Evolutionary conservation across 1,140 invertebrate species (phyloP), one percentile per base, ranked within the genome.

Genomic region (Pseudomyrmex dendroicus): DNA sequence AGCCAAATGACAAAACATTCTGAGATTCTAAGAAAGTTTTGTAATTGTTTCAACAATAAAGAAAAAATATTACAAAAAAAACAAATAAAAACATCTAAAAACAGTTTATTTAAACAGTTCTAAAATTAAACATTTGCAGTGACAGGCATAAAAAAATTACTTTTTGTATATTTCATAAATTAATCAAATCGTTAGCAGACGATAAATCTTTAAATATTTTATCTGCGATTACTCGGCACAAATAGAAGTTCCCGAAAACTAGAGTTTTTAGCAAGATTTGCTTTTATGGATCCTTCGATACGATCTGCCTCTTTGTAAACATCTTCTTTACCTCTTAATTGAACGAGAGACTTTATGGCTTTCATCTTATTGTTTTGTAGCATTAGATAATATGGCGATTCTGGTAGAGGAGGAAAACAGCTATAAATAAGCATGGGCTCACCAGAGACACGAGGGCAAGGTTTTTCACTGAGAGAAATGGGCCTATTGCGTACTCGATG

Each of bases 311-410:
- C 96, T 64, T 95, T 95, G 74, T 94, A 92, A 15, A 96, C 95
- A 87, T 96, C 95, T 52, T 87, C 90, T 73, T 89, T 93, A 2
- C 95, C 96, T 72, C 96, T 93, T 0, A 97, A 93, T 86, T 93
- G 94, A 78, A 94, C 92, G 46, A 97, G 90, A 1, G 95, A 95
- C 67, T 93, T 92, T 54, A 95, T 93, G 0, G 97, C 97, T 74
- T 95, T 94, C n/a, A 95, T 92, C 9, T 93, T 91, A 22, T 94
- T 90, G 1, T 95, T 95, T 20, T 94, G 94, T 72, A 95, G 95
- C 1, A 96, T 92, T 59, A 95, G 94, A 87, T 96, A 97, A 83
- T 97, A 96, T 0, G 97, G 97, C 8, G 97, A 96, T 92, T 98
- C 97, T 0, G 97, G 97, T 92, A 95, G 48, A 95, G 93, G 48